Evolutionary conservation across 1,140 invertebrate genomes (phyloP).

Genomic region (Diabrotica virgifera): DNA sequence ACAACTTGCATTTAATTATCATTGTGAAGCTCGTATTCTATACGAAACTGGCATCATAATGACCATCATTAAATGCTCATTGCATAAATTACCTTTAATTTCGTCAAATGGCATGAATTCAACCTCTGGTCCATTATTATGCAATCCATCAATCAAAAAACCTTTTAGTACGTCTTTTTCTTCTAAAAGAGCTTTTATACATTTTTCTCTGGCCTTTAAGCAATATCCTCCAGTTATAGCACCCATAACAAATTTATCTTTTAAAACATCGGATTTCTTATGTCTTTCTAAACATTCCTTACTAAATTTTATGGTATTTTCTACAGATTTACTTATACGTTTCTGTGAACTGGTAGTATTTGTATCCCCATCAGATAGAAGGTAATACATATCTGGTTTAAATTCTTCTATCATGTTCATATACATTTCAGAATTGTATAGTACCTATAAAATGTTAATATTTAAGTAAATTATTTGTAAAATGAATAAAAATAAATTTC

Average conservation of each 20-base stretch:
- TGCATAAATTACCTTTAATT: constrained; percentile 45
- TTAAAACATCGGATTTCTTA: constrained; percentile 52
- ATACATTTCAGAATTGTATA: constrained; percentile 62
- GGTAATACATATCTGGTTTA: constrained; percentile 75
- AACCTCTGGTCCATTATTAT: constrained; percentile 63
- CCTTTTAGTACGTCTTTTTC: constrained; percentile 58
- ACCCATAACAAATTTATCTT: constrained; percentile 58
- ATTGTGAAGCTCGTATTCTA: too few species aligned
- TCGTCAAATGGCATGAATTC: constrained; percentile 57
- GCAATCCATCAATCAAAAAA: constrained; percentile 77
- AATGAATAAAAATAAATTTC: too few species aligned
- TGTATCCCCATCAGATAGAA: constrained; percentile 79
- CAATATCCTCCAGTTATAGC: constrained; percentile 73
- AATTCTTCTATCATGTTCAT: constrained; percentile 73
- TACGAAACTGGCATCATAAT: too few species aligned
- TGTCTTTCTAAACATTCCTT: constrained; percentile 60
- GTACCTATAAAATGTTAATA: constrained; percentile 34
- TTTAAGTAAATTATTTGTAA: too few species aligned
- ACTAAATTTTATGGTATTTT: constrained; percentile 58
- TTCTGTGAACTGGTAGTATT: constrained; percentile 64
- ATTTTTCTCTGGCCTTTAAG: constrained; percentile 55
- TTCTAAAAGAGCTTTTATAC: constrained; percentile 59
- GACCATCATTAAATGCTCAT: too few species aligned
- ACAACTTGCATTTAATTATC: too few species aligned
- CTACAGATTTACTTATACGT: constrained; percentile 63